Evolutionary conservation across 2,888 invertebrate species (phyloP), one percentile per base, ranked within the genome.

Genomic region (Epinotia nisella): DNA sequence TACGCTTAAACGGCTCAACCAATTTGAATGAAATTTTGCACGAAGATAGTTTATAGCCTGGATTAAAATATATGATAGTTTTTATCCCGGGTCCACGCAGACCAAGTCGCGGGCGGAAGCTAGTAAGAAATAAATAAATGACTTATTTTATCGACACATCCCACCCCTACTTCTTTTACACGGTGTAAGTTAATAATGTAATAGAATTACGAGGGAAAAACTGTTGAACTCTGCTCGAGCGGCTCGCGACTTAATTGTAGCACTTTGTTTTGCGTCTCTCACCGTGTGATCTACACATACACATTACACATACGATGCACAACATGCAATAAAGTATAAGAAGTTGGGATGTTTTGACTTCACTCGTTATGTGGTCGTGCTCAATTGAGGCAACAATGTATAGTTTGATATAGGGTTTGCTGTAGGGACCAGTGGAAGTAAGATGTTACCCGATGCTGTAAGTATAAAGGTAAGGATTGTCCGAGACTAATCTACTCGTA

Each of bases 131-230:
- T 49, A 49, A 49, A 49, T 49, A n/a, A n/a, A 49, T 7, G 49
- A 49, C 1, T n/a, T 1, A 49, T 49, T n/a, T n/a, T 24, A 67
- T 69, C 41, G 66, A 19, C 45, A 24, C 19, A 56, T 39, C 62
- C 29, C 88, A 81, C 74, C 88, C 76, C 83, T 90, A 81, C 73
- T 87, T 86, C 83, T 86, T 89, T 90, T 88, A 90, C 91, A 91
- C 90, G 87, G 87, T 92, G 90, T 92, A 92, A 92, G 91, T 93
- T 93, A 93, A 93, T 93, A 92, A 93, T 93, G 92, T 91, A 93
- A 93, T 92, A 92, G 90, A 93, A 93, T 93, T 93, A 93, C 91
- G 89, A 89, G 88, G 87, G 91, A 92, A 93, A 93, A 93, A 92
- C 92, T 91, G 91, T 92, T 92, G 91, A 93, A 92, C 92, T 91